Evolutionary conservation across 2,888 invertebrate species (phyloP).

Genomic region (Imbricaverruca yamaguchii): DNA sequence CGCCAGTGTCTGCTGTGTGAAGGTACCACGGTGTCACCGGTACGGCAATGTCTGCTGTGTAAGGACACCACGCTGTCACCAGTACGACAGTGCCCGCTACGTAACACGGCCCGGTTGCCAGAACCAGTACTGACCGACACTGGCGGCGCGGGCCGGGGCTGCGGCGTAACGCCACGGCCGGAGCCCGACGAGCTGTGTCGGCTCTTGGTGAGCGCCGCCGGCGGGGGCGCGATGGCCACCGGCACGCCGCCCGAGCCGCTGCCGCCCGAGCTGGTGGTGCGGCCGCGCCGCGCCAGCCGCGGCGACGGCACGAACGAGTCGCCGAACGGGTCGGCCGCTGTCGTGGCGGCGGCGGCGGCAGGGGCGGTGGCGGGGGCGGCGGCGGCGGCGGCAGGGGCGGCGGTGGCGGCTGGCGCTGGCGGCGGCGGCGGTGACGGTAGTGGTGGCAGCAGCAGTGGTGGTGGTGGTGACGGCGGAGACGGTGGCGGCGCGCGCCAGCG

Average conservation of each 20-base stretch:
- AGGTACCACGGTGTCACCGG: no score
- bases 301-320: conserved; percentile 52
- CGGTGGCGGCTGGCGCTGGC: conserved; percentile 35
- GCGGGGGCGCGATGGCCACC: conserved; percentile 26
- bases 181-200: conserved; percentile 27
- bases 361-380: conserved; percentile 19
- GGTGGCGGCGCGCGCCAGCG: conserved; percentile 35
- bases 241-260: conserved; percentile 47
- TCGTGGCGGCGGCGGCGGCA: conserved; percentile 24
- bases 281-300: conserved; percentile 24
- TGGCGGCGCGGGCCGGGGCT: conserved; percentile 23
- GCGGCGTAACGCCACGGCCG: conserved; percentile 29
- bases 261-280: conserved; percentile 49
- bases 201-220: conserved; percentile 28
- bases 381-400: no score
- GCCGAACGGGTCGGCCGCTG: conserved; percentile 43
- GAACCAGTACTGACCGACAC: neutral
- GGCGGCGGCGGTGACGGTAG: neutral
- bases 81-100: no score
- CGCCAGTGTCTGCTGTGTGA: no score
- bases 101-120: no score
- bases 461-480: neutral
- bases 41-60: no score
- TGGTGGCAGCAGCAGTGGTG: no score
- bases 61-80: no score